phyloP scores from a whole-genome alignment of 2,797 vertebrate genomes.

The Hemitrygon akajei region DNA sequence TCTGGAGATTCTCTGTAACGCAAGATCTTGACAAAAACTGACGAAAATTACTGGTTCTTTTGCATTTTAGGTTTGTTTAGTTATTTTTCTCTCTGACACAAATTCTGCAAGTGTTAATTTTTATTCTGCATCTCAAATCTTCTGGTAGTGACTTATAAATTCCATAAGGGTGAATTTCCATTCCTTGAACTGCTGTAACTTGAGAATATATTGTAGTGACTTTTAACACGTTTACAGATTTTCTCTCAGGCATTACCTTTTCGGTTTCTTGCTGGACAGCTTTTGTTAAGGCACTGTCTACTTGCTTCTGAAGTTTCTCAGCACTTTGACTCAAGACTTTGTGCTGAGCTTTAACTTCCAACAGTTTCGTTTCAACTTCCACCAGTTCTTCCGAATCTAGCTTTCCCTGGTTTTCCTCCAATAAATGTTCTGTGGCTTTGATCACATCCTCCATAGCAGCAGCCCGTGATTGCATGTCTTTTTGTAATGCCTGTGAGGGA shows the following conservation, averaged over 20 bases:
- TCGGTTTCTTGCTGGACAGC: conserved; percentile 84
- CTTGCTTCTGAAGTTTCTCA: conserved; percentile 63
- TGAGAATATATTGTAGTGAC: background rate
- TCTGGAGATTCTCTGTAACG: no score
- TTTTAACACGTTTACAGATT: background rate
- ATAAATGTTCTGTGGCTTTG: conserved; percentile 76
- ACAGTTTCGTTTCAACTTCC: conserved; percentile 52
- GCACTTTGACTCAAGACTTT: conserved; percentile 64
- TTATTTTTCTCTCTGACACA: no score
- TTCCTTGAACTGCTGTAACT: no score
- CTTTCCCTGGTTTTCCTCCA: conserved; percentile 70
- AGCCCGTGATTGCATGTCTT: conserved; percentile 65
- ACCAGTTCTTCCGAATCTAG: conserved; percentile 56
- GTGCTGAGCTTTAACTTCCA: conserved; percentile 74
- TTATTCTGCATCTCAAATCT: no score
- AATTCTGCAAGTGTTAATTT: no score
- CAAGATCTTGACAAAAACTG: no score
- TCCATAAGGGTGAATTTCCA: no score
- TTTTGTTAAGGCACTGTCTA: conserved; percentile 71
- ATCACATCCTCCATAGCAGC: conserved; percentile 66
- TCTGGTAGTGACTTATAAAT: no score
- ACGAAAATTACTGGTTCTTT: no score
- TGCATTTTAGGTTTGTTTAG: no score
- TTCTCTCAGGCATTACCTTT: conserved; percentile 61
- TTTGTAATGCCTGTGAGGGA: conserved; percentile 71